Percentiles rank a stretch among this genome's conserved stretches.
phyloP scores from a whole-genome alignment of 1,140 invertebrate species.

The Caenorhabditis briggsae region DNA sequence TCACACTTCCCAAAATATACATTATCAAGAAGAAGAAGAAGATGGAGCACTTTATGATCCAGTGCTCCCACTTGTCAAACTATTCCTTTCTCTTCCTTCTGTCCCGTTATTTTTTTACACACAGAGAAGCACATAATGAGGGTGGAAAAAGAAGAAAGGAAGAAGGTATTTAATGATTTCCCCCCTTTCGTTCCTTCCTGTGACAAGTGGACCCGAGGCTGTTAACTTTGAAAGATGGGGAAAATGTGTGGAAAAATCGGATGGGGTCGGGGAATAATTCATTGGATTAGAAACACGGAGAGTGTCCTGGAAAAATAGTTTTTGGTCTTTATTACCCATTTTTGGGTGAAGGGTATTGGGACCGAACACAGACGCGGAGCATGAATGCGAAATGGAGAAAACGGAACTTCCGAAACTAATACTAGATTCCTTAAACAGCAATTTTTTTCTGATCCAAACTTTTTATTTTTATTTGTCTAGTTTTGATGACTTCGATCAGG shows the following conservation, averaged over 20 bases:
- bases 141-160: not conserved
- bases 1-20: not conserved
- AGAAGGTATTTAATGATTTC: conserved; percentile 15
- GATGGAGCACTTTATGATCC: conserved; percentile 5
- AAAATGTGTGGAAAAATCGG: too few species aligned
- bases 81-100: not conserved
- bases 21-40: not conserved
- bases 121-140: not conserved
- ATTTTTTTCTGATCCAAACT: too few species aligned
- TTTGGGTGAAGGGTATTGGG: too few species aligned
- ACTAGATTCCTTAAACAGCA: too few species aligned
- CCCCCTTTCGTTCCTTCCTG: not conserved
- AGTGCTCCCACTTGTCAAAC: not conserved
- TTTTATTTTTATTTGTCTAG: too few species aligned
- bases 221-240: not conserved
- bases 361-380: too few species aligned
- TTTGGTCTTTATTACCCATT: too few species aligned
- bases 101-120: not conserved
- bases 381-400: too few species aligned
- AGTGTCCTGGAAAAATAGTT: too few species aligned
- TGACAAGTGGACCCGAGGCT: not conserved
- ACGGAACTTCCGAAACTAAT: too few species aligned
- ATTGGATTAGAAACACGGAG: too few species aligned
- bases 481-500: too few species aligned
- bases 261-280: not conserved